phyloP scores from a whole-genome alignment of 1,140 invertebrate species.

The Bactericera cockerelli region DNA sequence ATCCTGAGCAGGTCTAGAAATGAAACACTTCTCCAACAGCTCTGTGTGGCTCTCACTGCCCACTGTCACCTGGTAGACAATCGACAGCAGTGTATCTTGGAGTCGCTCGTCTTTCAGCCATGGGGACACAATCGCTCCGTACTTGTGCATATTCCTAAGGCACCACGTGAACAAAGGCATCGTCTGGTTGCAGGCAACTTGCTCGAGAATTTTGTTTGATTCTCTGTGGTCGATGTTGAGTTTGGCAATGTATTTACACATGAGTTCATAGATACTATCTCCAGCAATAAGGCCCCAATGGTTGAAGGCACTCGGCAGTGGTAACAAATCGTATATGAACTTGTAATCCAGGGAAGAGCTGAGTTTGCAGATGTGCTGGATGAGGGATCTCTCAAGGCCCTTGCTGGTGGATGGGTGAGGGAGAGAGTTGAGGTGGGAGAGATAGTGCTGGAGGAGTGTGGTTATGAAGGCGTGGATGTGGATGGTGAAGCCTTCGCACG shows the following conservation, averaged over 20 bases:
- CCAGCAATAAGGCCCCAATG: not conserved
- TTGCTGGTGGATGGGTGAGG: too few species aligned
- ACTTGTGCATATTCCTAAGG: not conserved
- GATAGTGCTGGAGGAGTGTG: too few species aligned
- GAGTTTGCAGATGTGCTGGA: not conserved
- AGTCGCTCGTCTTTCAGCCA: not conserved
- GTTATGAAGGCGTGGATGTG: too few species aligned
- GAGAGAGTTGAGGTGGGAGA: too few species aligned
- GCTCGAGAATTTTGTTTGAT: not conserved
- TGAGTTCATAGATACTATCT: not conserved
- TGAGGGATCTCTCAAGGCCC: too few species aligned
- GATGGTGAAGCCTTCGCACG: too few species aligned
- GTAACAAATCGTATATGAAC: not conserved
- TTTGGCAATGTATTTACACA: constrained; percentile 1
- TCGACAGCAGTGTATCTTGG: not conserved
- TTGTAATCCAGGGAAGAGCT: not conserved
- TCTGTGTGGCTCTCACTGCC: not conserved
- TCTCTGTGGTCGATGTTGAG: not conserved
- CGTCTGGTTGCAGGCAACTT: not conserved
- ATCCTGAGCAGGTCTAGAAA: not conserved
- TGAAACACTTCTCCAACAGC: not conserved
- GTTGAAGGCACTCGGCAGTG: not conserved
- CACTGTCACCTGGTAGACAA: not conserved
- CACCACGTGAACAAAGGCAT: not conserved
- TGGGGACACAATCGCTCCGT: not conserved